Evolutionary conservation across 2,888 invertebrate genomes (phyloP).

Genomic region (Galeopsomyia nigrocyanea): DNA sequence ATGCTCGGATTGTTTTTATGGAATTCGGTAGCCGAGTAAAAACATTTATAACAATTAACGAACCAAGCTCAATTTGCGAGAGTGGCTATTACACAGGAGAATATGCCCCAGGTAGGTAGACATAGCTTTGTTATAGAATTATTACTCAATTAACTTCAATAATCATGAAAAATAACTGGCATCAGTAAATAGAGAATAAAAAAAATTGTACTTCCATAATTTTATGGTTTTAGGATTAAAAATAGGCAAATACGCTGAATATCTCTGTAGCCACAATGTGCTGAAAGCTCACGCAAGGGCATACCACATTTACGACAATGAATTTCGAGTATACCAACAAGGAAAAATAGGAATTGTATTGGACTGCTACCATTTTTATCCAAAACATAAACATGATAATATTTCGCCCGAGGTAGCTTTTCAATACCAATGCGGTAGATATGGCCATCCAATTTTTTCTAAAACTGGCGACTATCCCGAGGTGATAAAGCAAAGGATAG

Average conservation of each 20-base stretch:
- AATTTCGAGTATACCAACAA: conserved; percentile 72
- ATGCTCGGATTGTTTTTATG: conserved; percentile 72
- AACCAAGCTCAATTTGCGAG: conserved; percentile 74
- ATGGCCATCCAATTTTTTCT: conserved; percentile 69
- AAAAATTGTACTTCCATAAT: too few relatives aligned
- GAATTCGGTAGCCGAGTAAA: conserved; percentile 72
- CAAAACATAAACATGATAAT: conserved; percentile 40
- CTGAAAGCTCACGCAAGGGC: conserved; percentile 81
- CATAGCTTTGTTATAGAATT: too few relatives aligned
- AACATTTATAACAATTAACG: conserved; percentile 84
- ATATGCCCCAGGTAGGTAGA: conserved; percentile 11
- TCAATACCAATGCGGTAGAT: conserved; percentile 69
- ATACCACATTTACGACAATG: conserved; percentile 76
- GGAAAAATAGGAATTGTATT: conserved; percentile 67
- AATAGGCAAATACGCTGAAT: conserved; percentile 70
- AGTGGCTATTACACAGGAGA: conserved; percentile 68
- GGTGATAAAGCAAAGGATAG: conserved; percentile 68
- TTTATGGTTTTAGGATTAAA: conserved; percentile 24
- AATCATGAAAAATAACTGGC: too few relatives aligned
- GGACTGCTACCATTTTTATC: conserved; percentile 41
- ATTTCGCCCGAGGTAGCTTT: conserved; percentile 50
- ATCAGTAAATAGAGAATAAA: too few relatives aligned
- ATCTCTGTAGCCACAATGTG: conserved; percentile 80
- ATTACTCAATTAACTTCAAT: too few relatives aligned
- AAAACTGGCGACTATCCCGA: conserved; percentile 70